Evolutionary conservation across 2,888 invertebrate genomes (phyloP).

Genomic region (Xestoiulus laeticollis): DNA sequence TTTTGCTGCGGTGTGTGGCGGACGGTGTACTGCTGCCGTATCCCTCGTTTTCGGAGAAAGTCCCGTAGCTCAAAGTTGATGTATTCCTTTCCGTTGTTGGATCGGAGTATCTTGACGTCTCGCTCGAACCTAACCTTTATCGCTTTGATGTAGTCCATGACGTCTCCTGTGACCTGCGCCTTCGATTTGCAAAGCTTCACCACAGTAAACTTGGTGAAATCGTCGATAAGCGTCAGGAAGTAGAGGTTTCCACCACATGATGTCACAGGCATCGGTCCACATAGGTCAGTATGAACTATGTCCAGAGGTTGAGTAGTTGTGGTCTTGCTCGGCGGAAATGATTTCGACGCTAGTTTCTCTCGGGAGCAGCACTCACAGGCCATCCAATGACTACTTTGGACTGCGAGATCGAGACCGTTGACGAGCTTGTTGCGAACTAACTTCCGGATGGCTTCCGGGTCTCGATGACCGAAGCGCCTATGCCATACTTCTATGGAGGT

Average conservation of each 20-base stretch:
- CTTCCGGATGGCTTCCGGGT: not conserved
- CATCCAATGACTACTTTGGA: not conserved
- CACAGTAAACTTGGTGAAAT: not conserved
- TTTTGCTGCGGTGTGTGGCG: constrained; percentile 43
- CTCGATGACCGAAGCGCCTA: not conserved
- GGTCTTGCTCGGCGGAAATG: no score
- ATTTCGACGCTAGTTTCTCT: no score
- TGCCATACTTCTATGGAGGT: not conserved
- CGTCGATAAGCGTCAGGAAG: not conserved
- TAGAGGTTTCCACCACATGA: no score
- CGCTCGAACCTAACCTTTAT: not conserved
- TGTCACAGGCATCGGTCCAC: no score
- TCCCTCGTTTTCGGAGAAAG: not conserved
- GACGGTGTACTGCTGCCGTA: not conserved
- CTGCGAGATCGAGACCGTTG: not conserved
- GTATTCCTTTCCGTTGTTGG: not conserved
- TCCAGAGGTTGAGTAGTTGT: no score
- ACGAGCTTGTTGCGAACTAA: not conserved
- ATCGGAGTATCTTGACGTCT: not conserved
- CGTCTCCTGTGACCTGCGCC: not conserved
- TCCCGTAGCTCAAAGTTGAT: not conserved
- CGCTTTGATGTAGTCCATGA: not conserved
- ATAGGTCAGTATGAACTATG: no score
- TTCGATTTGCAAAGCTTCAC: no score
- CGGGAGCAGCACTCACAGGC: not conserved